Conservation (phyloP, 2,888 invertebrate genomes). For the Lasius platythorax region DNA sequence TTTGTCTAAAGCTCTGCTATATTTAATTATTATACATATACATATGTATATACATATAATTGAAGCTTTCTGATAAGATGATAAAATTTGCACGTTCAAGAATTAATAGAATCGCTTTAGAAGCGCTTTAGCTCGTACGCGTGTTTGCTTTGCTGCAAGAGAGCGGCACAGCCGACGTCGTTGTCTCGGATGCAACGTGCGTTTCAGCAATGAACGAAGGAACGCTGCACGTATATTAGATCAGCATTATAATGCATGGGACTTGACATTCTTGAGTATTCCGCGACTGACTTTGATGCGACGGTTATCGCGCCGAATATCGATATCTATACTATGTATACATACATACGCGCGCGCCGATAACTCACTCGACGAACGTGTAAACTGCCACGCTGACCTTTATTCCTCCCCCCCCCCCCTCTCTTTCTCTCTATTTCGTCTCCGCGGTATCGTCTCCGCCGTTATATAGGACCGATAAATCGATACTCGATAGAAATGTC, state of each 20-base stretch:
- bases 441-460: conserved; percentile 33
- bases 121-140: conserved; percentile 24
- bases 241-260: conserved; percentile 47
- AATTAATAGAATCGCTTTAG: conserved; percentile 44
- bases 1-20: too few species aligned
- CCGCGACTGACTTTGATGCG: conserved; percentile 52
- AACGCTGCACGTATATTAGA: conserved; percentile 47
- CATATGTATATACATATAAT: background rate
- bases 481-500: conserved; percentile 57
- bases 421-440: conserved; percentile 2
- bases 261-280: conserved; percentile 48
- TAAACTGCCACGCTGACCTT: conserved; percentile 53
- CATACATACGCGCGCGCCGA: conserved; percentile 21
- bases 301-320: conserved; percentile 52
- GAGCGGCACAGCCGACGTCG: background rate
- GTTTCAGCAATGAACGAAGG: conserved; percentile 50
- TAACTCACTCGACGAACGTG: conserved; percentile 42
- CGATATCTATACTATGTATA: conserved; percentile 27
- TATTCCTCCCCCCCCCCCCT: conserved; percentile 7
- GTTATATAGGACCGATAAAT: conserved; percentile 46
- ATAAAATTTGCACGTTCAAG: conserved; percentile 7
- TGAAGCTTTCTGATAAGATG: background rate
- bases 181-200: conserved; percentile 41
- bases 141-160: conserved; percentile 6
- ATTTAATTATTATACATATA: too few species aligned